Percentiles rank a stretch among this genome's conserved stretches.
Evolutionary conservation across 1,140 invertebrate genomes (phyloP).

Genomic region (Dinothrombium tinctorium): DNA sequence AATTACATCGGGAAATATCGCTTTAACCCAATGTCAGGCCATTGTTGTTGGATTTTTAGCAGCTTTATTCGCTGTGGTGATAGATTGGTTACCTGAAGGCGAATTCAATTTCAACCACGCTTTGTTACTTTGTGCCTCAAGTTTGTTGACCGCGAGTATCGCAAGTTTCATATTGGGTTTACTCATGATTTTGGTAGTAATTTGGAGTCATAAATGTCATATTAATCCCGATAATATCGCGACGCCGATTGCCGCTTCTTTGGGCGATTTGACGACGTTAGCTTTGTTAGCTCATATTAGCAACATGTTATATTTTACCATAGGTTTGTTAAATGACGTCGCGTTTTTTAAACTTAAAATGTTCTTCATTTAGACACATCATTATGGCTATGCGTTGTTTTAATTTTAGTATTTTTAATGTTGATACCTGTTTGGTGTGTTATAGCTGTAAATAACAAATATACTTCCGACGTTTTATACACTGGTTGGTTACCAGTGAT

Average conservation of each 20-base stretch:
- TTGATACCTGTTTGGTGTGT: conserved; percentile 48
- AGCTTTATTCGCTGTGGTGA: conserved; percentile 50
- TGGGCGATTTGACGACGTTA: conserved; percentile 75
- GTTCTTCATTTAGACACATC: conserved; percentile 15
- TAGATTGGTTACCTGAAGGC: neutral
- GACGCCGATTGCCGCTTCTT: conserved; percentile 80
- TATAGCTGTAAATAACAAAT: conserved; percentile 45
- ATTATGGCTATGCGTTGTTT: conserved; percentile 25
- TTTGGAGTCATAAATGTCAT: conserved; percentile 3
- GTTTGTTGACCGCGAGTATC: conserved; percentile 63
- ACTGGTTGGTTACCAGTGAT: conserved; percentile 64
- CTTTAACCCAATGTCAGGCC: conserved; percentile 48
- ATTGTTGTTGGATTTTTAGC: conserved; percentile 74
- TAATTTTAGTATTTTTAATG: conserved; percentile 21
- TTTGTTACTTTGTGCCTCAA: conserved; percentile 57
- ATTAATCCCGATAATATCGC: conserved; percentile 56
- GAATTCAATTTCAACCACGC: conserved; percentile 51
- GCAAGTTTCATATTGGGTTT: conserved; percentile 32
- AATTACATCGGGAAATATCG: conserved; percentile 63
- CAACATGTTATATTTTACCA: neutral
- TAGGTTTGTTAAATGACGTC: conserved; percentile 12
- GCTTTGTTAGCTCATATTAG: conserved; percentile 6
- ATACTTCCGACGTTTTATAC: conserved; percentile 46
- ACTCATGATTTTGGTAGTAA: conserved; percentile 8
- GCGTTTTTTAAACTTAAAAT: conserved; percentile 46